A percentile compares a stretch with the other conserved stretches of the same genome.
phyloP scores from a whole-genome alignment of 2,797 vertebrate genomes.

The Margarornis squamiger region DNA sequence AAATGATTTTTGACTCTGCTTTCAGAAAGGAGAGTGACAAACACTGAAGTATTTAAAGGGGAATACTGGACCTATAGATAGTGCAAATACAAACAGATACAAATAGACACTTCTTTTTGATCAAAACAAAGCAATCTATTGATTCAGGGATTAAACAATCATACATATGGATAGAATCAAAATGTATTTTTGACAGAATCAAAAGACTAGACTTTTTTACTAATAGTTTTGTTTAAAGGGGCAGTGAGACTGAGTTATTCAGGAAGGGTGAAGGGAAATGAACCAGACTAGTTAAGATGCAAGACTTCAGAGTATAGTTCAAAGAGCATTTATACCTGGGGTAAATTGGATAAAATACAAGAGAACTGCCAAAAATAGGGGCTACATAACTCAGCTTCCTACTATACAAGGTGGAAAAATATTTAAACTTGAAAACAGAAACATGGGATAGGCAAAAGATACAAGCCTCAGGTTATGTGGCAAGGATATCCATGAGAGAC shows the following conservation, averaged over 20 bases:
- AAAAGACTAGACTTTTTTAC: neutral
- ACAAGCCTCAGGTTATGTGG: neutral
- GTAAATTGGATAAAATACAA: neutral
- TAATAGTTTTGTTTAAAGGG: neutral
- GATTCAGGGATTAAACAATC: neutral
- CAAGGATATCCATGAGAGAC: neutral
- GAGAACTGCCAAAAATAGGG: neutral
- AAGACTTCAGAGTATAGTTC: neutral
- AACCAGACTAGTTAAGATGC: neutral
- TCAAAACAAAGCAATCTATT: neutral
- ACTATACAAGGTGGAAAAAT: neutral
- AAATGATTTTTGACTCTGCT: neutral
- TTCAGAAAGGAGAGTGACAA: neutral
- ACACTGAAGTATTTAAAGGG: neutral
- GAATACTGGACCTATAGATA: neutral
- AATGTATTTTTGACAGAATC: neutral
- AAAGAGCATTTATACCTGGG: neutral
- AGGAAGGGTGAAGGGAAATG: accelerated
- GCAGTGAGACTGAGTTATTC: neutral
- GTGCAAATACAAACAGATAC: neutral
- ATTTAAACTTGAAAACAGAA: neutral
- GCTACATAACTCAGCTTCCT: neutral
- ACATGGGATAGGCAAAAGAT: neutral
- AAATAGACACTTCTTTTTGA: neutral
- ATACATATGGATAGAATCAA: neutral